These are phyloP conservation scores for Synanthedon formicaeformis DNA, from an alignment of 2,888 invertebrate genomes.

Conservation along the genomic window DNA sequence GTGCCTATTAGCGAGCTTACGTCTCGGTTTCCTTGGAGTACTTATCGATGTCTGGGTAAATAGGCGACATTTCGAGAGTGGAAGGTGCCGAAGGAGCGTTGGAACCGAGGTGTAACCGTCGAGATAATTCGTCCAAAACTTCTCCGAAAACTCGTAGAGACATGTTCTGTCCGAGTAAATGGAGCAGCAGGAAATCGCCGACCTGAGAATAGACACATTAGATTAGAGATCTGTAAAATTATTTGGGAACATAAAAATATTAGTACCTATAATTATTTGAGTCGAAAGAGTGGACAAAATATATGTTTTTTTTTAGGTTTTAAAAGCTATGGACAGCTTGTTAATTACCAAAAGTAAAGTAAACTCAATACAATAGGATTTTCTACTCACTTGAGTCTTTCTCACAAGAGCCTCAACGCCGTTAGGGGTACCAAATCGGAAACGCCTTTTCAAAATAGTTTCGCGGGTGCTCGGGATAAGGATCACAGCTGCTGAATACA, in stretches of 20 bases:
- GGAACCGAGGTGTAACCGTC: conserved; percentile 76
- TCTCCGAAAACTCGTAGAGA: conserved; percentile 84
- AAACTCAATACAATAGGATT: neutral
- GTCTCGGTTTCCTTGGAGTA: conserved; percentile 87
- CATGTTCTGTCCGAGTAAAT: conserved; percentile 88
- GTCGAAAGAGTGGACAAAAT: too few relatives aligned
- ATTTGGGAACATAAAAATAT: too few relatives aligned
- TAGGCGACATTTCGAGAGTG: conserved; percentile 87
- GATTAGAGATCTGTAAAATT: too few relatives aligned
- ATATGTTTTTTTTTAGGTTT: too few relatives aligned
- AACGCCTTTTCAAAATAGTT: conserved; percentile 82
- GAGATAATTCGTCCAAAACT: conserved; percentile 82
- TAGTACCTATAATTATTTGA: too few relatives aligned
- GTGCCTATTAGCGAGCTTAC: conserved; percentile 52
- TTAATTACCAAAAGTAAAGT: too few relatives aligned
- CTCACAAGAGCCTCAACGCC: conserved; percentile 81
- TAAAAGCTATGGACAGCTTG: too few relatives aligned
- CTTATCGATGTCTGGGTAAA: conserved; percentile 84
- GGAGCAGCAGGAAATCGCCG: conserved; percentile 87
- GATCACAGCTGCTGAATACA: conserved; percentile 84
- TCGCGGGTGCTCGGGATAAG: conserved; percentile 84
- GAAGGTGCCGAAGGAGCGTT: conserved; percentile 89
- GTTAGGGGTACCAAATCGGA: conserved; percentile 81
- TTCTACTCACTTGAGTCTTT: conserved; percentile 77
- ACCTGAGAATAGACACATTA: conserved; percentile 66